Base-by-base conservation (phyloP, 2,113 vertebrate species). In the Corydoras maculifer region DNA sequence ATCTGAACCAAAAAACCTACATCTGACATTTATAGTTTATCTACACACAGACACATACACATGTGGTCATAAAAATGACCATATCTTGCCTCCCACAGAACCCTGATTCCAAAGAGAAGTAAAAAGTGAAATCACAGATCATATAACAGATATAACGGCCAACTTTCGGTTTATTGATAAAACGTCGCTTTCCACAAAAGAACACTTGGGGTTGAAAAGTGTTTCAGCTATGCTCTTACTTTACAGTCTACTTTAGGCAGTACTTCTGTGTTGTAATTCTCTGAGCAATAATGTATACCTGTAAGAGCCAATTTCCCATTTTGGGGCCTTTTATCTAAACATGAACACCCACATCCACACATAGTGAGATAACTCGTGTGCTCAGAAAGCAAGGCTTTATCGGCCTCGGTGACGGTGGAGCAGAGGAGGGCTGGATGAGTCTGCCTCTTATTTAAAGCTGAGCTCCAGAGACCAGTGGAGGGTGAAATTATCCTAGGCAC, bases 401-500 rank as follows among this genome's bases (percentile, higher is more conserved):
- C 79, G 74, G 62, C 82, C 72, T 81, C 74, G 73, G 76, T 75
- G 74, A 82, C 65, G n/a, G 73, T 65, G 63, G 71, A 78, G 71
- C 69, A 78, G 54, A 82, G 79, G 74, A 78, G 79, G 75, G 77
- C 80, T 82, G 75, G 77, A 78, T 81, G 85, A 79, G 75, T 60
- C 58, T 58, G 63, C 50, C 62, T 75, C 72, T 75, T 74, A 79
- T 79, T 77, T 74, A 79, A 77, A 60, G 59, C 63, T 67, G 31
- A 81, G 80, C 84, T 84, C 84, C 72, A 73, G 84, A 87, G 85
- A 78, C 77, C 70, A 82, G 83, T 86, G 82, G 86, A 89, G 88
- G 87, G 82, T 88, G 86, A 89, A 89, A 89, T 89, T 82, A 88
- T 80, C 80, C 83, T 82, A 85, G 80, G 84, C 83, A 80, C 79